Percentiles rank a stretch among this genome's conserved stretches.
Evolutionary conservation across 2,888 invertebrate species (phyloP).

Genomic region (Rhagophthalmus giganteus): DNA sequence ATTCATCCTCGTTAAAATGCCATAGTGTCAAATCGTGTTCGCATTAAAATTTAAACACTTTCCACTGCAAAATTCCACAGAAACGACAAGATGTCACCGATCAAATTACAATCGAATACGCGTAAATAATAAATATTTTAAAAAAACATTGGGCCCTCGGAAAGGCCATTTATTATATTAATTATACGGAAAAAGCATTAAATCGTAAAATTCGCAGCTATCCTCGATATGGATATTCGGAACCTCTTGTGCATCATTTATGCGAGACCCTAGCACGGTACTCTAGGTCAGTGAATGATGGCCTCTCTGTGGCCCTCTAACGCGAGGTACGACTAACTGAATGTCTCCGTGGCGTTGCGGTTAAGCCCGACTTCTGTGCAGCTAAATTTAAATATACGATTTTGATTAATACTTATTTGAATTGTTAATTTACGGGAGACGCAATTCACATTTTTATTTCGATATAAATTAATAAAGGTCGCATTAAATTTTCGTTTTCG

Average conservation of each 20-base stretch:
- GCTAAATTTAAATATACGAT: no score
- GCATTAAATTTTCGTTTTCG: no score
- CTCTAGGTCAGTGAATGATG: conserved; percentile 15
- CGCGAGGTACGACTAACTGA: conserved; percentile 13
- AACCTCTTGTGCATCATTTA: conserved; percentile 24
- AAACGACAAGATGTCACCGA: not conserved
- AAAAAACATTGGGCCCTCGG: no score
- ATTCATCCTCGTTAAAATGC: no score
- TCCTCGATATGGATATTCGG: conserved; percentile 14
- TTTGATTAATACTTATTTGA: no score
- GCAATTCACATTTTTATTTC: no score
- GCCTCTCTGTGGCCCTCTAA: conserved; percentile 17
- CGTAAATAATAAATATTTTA: not conserved
- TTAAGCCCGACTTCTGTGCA: no score
- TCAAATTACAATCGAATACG: no score
- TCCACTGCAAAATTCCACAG: not conserved
- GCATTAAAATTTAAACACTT: no score
- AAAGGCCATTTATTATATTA: not conserved
- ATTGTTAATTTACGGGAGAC: no score
- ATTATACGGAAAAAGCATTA: not conserved
- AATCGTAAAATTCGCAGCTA: not conserved
- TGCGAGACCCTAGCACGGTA: conserved; percentile 10
- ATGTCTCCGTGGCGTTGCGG: conserved; percentile 17
- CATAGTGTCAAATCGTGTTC: no score
- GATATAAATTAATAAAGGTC: no score